Percentiles rank a stretch among this genome's conserved stretches.
These are phyloP conservation scores for Phaedon cochleariae DNA, from an alignment of 2,888 invertebrate genomes.

Conservation along the genomic window DNA sequence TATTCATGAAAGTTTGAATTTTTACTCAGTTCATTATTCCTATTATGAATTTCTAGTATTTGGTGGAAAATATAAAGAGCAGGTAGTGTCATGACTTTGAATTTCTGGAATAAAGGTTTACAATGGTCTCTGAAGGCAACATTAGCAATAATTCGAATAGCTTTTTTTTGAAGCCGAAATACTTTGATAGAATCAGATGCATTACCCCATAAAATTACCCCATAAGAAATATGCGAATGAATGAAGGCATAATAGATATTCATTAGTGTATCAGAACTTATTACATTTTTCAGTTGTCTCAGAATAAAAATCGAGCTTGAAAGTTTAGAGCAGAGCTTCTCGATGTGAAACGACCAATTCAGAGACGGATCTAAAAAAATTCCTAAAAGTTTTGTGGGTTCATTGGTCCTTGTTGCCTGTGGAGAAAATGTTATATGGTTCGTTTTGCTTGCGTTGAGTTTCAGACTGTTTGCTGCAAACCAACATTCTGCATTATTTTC, in stretches of 20 bases:
- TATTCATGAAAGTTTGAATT: slow-evolving; percentile 1
- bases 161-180: too few species aligned
- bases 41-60: neutral
- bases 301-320: neutral
- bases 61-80: neutral
- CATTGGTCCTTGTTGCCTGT: neutral
- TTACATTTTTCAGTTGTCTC: neutral
- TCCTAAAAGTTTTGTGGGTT: neutral
- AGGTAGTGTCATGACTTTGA: neutral
- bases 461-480: neutral
- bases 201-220: too few species aligned
- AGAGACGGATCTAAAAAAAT: neutral
- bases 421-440: neutral
- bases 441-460: neutral
- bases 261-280: neutral
- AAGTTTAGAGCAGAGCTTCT: neutral
- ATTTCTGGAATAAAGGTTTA: too few species aligned
- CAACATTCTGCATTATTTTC: neutral
- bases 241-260: too few species aligned
- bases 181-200: too few species aligned
- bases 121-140: too few species aligned
- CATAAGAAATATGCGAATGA: too few species aligned
- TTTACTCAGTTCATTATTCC: neutral
- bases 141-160: too few species aligned
- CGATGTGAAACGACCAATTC: neutral